A percentile compares a stretch with the other conserved stretches of the same genome.
Conservation (phyloP, 2,113 vertebrate genomes). For the Noctilio leporinus region DNA sequence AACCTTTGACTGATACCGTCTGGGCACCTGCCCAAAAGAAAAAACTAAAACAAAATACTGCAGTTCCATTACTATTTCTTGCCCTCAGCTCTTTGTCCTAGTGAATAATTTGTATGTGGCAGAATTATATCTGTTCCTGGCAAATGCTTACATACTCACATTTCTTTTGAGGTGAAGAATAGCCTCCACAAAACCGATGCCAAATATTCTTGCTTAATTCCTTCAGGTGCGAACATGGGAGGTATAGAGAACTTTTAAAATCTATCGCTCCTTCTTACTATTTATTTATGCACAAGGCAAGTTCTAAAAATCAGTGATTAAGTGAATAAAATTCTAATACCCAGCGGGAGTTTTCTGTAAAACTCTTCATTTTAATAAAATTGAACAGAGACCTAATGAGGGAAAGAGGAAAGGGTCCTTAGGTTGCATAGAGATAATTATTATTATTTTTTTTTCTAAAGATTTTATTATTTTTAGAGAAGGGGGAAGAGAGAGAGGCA, state of each 20-base stretch:
- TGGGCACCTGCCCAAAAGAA: constrained; percentile 11
- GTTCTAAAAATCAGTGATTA: not conserved
- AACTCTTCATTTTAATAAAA: not conserved
- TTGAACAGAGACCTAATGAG: not conserved
- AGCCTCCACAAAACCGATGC: not conserved
- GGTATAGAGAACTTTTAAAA: not conserved
- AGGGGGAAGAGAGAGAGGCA: too few relatives aligned
- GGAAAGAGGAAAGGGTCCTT: not conserved
- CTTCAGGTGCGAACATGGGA: not conserved
- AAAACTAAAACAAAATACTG: not conserved
- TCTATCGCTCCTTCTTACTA: not conserved
- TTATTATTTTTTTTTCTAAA: too few relatives aligned
- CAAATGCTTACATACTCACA: not conserved
- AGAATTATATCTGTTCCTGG: constrained; percentile 23
- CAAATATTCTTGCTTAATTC: constrained; percentile 6
- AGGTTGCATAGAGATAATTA: not conserved
- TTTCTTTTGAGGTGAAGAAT: constrained; percentile 13
- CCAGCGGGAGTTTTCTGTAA: not conserved
- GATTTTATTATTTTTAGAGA: too few relatives aligned
- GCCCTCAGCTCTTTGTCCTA: not conserved
- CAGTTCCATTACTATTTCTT: not conserved
- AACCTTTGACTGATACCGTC: constrained; percentile 16
- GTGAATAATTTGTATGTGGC: not conserved
- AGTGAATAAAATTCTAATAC: constrained; percentile 22
- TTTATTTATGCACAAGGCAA: not conserved